phyloP scores from a whole-genome alignment of 2,113 vertebrate genomes.

The Speoplatyrhinus poulsoni region DNA sequence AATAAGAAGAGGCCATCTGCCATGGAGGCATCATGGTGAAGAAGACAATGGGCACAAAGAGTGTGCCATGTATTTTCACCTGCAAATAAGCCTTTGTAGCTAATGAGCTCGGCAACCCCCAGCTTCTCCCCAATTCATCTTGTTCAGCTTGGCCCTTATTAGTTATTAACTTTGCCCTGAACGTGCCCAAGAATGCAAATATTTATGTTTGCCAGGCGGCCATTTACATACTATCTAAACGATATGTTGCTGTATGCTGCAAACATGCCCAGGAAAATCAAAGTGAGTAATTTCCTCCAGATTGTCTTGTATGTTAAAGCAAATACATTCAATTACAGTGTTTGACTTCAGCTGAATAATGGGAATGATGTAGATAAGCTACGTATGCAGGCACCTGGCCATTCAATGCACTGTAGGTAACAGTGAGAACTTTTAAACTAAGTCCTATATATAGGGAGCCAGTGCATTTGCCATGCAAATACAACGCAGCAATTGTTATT shows the following conservation, averaged over 20 bases:
- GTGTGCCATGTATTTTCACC: constrained; percentile 95
- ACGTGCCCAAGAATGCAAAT: constrained; percentile 17
- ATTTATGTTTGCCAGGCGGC: constrained; percentile 7
- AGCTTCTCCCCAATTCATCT: constrained; percentile 57
- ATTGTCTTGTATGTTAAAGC: not conserved
- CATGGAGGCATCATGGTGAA: constrained; percentile 74
- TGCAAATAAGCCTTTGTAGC: constrained; percentile 89
- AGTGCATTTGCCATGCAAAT: too few relatives aligned
- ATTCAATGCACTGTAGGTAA: too few relatives aligned
- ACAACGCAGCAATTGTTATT: too few relatives aligned
- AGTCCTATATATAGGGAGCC: too few relatives aligned
- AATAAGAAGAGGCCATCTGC: constrained; percentile 90
- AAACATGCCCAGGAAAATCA: not conserved
- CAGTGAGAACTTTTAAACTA: too few relatives aligned
- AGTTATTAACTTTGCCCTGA: constrained; percentile 36
- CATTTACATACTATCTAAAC: not conserved
- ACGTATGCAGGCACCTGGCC: too few relatives aligned
- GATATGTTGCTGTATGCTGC: not conserved
- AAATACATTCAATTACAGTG: not conserved
- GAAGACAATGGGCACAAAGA: constrained; percentile 87
- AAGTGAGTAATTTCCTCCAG: constrained; percentile 10
- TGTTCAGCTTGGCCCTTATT: constrained; percentile 51
- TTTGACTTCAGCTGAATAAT: too few relatives aligned
- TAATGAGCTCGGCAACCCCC: constrained; percentile 79
- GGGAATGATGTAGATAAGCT: too few relatives aligned